These are phyloP conservation scores for Lepeophtheirus nordmannii DNA, from an alignment of 2,888 invertebrate genomes.

Conservation along the genomic window DNA sequence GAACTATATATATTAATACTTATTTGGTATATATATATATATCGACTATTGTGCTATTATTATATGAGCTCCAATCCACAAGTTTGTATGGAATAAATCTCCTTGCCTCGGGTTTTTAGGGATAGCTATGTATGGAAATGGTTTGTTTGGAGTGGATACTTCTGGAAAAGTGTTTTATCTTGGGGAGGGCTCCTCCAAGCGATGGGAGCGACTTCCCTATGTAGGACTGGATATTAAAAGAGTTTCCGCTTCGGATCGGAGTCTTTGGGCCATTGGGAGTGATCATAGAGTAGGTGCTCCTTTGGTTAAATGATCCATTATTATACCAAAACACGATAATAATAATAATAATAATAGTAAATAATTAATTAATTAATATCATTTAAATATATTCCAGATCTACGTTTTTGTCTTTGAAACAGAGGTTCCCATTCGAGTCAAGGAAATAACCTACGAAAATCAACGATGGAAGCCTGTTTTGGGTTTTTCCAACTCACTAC, in stretches of 20 bases:
- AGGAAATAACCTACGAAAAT: conserved; percentile 75
- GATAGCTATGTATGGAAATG: too few relatives aligned
- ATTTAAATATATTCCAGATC: conserved; percentile 44
- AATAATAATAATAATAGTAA: too few relatives aligned
- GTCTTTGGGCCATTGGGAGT: conserved; percentile 81
- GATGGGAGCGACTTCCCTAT: conserved; percentile 69
- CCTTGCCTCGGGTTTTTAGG: too few relatives aligned
- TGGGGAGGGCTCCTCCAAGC: conserved; percentile 56
- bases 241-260: conserved; percentile 47
- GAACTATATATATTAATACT: too few relatives aligned
- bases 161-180: conserved; percentile 73
- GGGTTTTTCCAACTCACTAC: conserved; percentile 62
- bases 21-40: too few relatives aligned
- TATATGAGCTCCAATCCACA: too few relatives aligned
- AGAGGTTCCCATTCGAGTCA: conserved; percentile 74
- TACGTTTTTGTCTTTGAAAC: conserved; percentile 77
- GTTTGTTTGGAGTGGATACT: conserved; percentile 64
- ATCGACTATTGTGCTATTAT: too few relatives aligned
- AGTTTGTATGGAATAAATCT: too few relatives aligned
- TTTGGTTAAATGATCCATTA: too few relatives aligned
- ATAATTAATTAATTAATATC: too few relatives aligned
- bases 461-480: conserved; percentile 80
- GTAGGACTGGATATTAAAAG: conserved; percentile 75
- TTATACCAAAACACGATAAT: too few relatives aligned
- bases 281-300: conserved; percentile 43